Percentiles rank a stretch among this genome's conserved stretches.
phyloP scores from a whole-genome alignment of 2,888 invertebrate genomes.

The Cheiracanthium punctorium region DNA sequence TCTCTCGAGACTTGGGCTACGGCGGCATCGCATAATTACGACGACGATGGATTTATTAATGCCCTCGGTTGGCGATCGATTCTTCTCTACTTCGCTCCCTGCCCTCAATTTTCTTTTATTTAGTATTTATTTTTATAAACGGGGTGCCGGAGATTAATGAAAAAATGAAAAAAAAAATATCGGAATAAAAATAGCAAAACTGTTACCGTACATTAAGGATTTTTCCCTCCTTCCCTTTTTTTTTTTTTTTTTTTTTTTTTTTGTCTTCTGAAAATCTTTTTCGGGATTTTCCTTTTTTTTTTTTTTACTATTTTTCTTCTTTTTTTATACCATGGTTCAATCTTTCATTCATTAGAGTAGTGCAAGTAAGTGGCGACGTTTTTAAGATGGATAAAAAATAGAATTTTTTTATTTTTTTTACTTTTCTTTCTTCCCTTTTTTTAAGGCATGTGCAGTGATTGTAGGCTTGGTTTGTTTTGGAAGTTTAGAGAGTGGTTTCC shows the following conservation, averaged over 20 bases:
- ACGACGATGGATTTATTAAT: conserved; percentile 66
- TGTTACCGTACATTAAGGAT: conserved; percentile 35
- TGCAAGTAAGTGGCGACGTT: conserved; percentile 6
- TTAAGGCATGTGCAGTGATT: neutral
- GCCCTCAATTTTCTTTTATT: conserved; percentile 26
- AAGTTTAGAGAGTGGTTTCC: neutral
- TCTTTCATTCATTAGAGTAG: conserved; percentile 21
- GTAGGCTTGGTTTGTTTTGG: neutral
- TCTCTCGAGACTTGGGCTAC: conserved; percentile 46
- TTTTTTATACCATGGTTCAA: neutral
- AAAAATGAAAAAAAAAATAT: conserved; percentile 22
- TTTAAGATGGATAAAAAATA: conserved; percentile 6
- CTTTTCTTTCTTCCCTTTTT: neutral
- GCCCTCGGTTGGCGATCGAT: conserved; percentile 60
- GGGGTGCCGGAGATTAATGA: conserved; percentile 45
- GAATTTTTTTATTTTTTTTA: neutral
- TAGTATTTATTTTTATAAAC: conserved; percentile 61
- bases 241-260: conserved; percentile 5
- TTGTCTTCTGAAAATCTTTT: conserved; percentile 4
- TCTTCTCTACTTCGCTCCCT: conserved; percentile 35
- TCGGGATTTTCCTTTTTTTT: neutral
- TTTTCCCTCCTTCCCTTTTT: conserved; percentile 21
- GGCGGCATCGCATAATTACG: conserved; percentile 47
- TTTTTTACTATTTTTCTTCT: too few relatives aligned
- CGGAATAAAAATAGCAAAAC: conserved; percentile 24